Base-by-base conservation (phyloP, 2,888 invertebrate species). In the Scaptodrosophila latifasciaeformis region DNA sequence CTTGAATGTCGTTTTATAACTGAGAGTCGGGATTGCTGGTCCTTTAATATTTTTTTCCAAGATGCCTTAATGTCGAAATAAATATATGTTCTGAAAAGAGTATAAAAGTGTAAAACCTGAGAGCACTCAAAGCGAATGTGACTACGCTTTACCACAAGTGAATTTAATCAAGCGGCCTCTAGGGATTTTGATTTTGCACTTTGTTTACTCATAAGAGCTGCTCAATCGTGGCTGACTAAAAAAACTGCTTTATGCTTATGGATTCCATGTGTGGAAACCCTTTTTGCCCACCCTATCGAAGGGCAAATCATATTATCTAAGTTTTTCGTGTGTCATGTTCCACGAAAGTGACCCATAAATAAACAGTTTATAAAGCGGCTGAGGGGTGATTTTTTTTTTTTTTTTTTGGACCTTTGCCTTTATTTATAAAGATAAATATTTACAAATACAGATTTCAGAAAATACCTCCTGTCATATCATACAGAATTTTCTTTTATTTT, bases 131-230 rank as follows among this genome's bases (percentile, higher is more conserved):
- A n/a, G n/a, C n/a, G n/a, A n/a, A n/a, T n/a, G n/a, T n/a, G n/a
- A n/a, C n/a, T 69, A 79, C 76, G 79, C 72, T 79, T 78, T 81
- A 52, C 45, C 40, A 27, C 37, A 54, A 44, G 43, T 62, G 65
- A 79, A 81, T 76, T 81, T 81, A 76, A 76, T 81, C 76, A 81
- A 79, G 81, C 67, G 69, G 72, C 69, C 76, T 76, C 81, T 44
- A 46, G 76, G 71, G 76, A 67, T 48, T 81, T n/a, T n/a, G n/a
- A n/a, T n/a, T n/a, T 78, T 59, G 61, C 62, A 78, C 59, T 71
- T 66, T 70, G 76, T 75, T 78, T 67, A 55, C 49, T 27, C 54
- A 67, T 78, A 78, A 78, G 72, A 34, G 27, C 30, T 12, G 18
- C 53, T 52, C 49, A 45, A 48, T 55, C 50, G 52, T 31, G 10